phyloP scores from a whole-genome alignment of 2,797 vertebrate species.

The Columba guinea region DNA sequence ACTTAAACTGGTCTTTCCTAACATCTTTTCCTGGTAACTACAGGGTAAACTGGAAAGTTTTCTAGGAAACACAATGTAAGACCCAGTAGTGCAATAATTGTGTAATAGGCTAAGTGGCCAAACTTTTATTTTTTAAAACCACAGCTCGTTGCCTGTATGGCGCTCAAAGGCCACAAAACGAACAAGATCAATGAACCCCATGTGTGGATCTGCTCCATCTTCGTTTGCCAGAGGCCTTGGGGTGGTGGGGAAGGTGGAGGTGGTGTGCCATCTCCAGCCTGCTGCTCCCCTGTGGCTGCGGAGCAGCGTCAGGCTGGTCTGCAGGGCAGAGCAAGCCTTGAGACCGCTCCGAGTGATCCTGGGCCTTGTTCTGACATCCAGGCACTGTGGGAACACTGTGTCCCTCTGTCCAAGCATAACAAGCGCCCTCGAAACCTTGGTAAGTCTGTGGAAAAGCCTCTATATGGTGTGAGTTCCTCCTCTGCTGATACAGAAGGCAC shows the following conservation, averaged over 20 bases:
- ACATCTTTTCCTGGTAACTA: background rate
- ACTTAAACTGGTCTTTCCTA: background rate
- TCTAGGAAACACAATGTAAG: background rate
- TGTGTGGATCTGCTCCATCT: background rate
- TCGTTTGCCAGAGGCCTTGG: background rate
- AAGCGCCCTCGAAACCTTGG: background rate
- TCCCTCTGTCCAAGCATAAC: background rate
- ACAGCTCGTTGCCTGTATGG: background rate
- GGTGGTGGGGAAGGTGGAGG: background rate
- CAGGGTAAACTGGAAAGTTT: background rate
- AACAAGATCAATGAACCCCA: background rate
- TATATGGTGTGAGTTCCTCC: background rate
- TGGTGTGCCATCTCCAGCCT: background rate
- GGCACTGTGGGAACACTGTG: background rate
- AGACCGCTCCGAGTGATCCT: background rate
- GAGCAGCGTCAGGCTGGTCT: rapidly evolving
- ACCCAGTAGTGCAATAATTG: background rate
- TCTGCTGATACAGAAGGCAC: background rate
- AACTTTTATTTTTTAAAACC: background rate
- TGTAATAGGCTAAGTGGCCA: background rate
- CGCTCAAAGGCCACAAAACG: background rate
- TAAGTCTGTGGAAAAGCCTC: background rate
- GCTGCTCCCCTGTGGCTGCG: rapidly evolving
- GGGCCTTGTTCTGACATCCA: background rate
- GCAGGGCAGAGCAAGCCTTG: background rate